Percentiles rank a stretch among this genome's conserved stretches.
Conservation (phyloP, 2,888 invertebrate species). For the Euphydryas editha region DNA sequence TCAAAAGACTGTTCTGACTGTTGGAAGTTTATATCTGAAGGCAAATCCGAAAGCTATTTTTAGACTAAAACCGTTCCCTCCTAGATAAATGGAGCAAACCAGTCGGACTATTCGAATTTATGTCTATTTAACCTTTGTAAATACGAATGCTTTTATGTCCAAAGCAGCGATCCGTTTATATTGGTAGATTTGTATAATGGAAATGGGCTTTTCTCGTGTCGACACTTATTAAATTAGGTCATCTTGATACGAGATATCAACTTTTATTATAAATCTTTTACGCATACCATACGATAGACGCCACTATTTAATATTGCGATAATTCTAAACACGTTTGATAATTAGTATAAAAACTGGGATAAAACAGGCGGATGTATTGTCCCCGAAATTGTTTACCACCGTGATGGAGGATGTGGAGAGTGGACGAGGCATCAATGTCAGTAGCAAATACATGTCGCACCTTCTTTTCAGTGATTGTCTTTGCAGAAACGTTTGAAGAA, state of each 20-base stretch:
- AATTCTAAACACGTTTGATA: no score
- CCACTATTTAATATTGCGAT: no score
- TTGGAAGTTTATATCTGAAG: background rate
- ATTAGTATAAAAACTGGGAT: no score
- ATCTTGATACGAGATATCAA: slow-evolving; percentile 2
- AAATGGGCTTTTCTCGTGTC: slow-evolving; percentile 4
- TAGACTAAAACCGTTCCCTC: background rate
- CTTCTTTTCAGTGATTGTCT: no score
- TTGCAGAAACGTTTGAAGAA: no score
- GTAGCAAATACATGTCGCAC: no score
- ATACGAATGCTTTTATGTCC: background rate
- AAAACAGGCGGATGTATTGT: no score
- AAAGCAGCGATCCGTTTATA: background rate
- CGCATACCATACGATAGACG: background rate
- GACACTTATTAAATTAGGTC: slow-evolving; percentile 25
- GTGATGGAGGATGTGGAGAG: no score
- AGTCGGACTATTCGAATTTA: background rate
- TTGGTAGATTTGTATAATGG: slow-evolving; percentile 15
- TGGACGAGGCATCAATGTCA: no score
- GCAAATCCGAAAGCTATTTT: background rate
- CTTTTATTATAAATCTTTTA: slow-evolving; percentile 3
- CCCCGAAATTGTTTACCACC: no score
- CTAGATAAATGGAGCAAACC: background rate
- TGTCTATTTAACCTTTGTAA: background rate
- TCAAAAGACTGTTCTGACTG: background rate